These are phyloP conservation scores for Netelia inedita DNA, from an alignment of 2,888 invertebrate genomes.

Conservation along the genomic window DNA sequence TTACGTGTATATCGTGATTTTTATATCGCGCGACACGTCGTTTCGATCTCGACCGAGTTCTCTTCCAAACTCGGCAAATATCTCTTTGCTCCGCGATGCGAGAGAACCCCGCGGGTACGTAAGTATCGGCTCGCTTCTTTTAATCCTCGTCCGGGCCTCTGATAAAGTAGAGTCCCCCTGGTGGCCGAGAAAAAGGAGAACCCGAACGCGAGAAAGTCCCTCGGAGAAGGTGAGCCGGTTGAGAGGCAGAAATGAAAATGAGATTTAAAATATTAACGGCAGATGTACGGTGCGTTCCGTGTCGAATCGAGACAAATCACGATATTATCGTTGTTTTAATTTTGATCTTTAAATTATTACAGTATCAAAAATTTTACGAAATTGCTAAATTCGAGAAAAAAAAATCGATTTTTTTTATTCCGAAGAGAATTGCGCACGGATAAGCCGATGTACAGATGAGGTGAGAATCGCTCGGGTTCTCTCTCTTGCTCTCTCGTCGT, in stretches of 20 bases:
- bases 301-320: neutral
- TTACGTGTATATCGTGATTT: neutral
- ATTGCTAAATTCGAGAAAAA: neutral
- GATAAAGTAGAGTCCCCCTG: slow-evolving; percentile 39
- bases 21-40: slow-evolving; percentile 9
- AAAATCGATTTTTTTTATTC: neutral
- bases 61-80: slow-evolving; percentile 21
- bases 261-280: slow-evolving; percentile 38
- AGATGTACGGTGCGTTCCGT: neutral
- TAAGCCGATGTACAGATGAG: slow-evolving; percentile 3
- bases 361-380: too few relatives aligned
- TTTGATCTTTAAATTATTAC: neutral
- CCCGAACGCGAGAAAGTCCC: slow-evolving; percentile 58
- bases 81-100: slow-evolving; percentile 51
- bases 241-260: slow-evolving; percentile 56
- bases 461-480: slow-evolving; percentile 37
- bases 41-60: slow-evolving; percentile 41
- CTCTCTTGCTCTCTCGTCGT: slow-evolving; percentile 27
- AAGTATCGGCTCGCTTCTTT: slow-evolving; percentile 29
- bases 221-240: slow-evolving; percentile 58
- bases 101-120: neutral
- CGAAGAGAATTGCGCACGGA: slow-evolving; percentile 17
- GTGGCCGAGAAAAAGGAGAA: slow-evolving; percentile 37
- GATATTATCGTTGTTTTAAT: neutral
- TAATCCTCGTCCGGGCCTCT: slow-evolving; percentile 43